Percentiles rank a stretch among this genome's conserved stretches.
Conservation (phyloP, 2,888 invertebrate species). For the Chrysopilus asiliformis region DNA sequence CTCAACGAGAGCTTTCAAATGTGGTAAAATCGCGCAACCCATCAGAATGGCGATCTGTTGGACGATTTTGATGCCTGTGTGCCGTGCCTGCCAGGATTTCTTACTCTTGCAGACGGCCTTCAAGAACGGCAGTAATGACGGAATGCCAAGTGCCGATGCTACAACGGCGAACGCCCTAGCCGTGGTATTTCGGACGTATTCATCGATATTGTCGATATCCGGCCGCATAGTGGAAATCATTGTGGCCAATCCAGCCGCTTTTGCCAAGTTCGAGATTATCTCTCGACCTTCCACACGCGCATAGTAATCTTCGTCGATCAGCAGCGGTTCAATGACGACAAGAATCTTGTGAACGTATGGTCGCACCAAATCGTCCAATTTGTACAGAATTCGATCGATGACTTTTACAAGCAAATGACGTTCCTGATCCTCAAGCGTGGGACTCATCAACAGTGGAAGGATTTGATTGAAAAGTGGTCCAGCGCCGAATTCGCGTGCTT, state of each 20-base stretch:
- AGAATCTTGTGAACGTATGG: slow-evolving; percentile 99
- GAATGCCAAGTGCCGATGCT: slow-evolving; percentile 94
- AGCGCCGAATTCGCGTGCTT: slow-evolving; percentile 95
- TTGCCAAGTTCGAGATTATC: slow-evolving; percentile 97
- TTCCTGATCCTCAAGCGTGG: slow-evolving; percentile 98
- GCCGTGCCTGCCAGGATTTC: slow-evolving; percentile 97
- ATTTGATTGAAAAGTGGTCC: slow-evolving; percentile 99
- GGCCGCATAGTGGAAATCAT: slow-evolving; percentile 99
- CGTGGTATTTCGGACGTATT: slow-evolving; percentile 98
- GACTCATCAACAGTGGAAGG: slow-evolving; percentile 97
- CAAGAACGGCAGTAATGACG: slow-evolving; percentile 90
- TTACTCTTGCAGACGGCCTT: slow-evolving; percentile 99
- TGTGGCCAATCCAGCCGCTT: slow-evolving; percentile 97
- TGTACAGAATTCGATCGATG: slow-evolving; percentile 95
- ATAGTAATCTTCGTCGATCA: slow-evolving; percentile 99
- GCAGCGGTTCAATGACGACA: slow-evolving; percentile 95
- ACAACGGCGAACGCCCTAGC: slow-evolving; percentile 99
- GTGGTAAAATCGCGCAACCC: slow-evolving; percentile 98
- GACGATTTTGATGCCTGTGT: slow-evolving; percentile 98
- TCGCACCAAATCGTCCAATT: slow-evolving; percentile 93
- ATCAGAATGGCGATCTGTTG: slow-evolving; percentile 99
- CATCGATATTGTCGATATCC: slow-evolving; percentile 99
- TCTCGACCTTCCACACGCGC: slow-evolving; percentile 98
- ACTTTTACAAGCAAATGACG: slow-evolving; percentile 97
- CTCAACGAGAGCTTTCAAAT: slow-evolving; percentile 94